These are phyloP conservation scores for Penaeus monodon DNA, from an alignment of 2,888 invertebrate species.

Conservation along the genomic window DNA sequence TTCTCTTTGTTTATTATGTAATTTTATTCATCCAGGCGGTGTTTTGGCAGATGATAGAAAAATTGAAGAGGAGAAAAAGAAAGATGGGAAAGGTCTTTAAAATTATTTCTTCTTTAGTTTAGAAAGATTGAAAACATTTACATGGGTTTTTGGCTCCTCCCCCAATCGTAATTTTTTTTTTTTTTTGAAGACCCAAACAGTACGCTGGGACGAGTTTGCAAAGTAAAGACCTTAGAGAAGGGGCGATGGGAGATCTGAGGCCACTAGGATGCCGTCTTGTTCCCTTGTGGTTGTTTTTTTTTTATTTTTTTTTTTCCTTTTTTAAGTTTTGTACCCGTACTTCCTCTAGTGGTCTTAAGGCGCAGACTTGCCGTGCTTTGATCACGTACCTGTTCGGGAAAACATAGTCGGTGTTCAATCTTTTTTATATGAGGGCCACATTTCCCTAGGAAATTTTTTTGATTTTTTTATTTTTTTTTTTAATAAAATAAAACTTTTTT, in stretches of 20 bases:
- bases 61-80: too few relatives aligned
- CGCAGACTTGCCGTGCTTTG: constrained; percentile 10
- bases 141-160: constrained; percentile 43
- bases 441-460: constrained; percentile 48
- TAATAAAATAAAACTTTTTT: not conserved
- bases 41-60: too few relatives aligned
- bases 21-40: too few relatives aligned
- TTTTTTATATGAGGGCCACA: constrained; percentile 44
- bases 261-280: not conserved
- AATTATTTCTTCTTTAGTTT: not conserved
- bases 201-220: constrained; percentile 40
- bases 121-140: not conserved
- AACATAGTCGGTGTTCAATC: constrained; percentile 52
- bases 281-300: not conserved
- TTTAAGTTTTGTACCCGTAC: too few relatives aligned
- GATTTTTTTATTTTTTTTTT: constrained; percentile 46
- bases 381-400: constrained; percentile 62
- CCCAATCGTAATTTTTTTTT: not conserved
- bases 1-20: too few relatives aligned
- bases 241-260: constrained; percentile 19
- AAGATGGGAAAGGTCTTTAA: not conserved
- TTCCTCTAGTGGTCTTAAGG: not conserved
- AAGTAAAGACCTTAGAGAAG: too few relatives aligned
- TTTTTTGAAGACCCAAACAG: constrained; percentile 47
- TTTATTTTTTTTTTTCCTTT: not conserved